Base-by-base conservation (phyloP, 2,888 invertebrate genomes). In the Pristionchus fissidentatus region DNA sequence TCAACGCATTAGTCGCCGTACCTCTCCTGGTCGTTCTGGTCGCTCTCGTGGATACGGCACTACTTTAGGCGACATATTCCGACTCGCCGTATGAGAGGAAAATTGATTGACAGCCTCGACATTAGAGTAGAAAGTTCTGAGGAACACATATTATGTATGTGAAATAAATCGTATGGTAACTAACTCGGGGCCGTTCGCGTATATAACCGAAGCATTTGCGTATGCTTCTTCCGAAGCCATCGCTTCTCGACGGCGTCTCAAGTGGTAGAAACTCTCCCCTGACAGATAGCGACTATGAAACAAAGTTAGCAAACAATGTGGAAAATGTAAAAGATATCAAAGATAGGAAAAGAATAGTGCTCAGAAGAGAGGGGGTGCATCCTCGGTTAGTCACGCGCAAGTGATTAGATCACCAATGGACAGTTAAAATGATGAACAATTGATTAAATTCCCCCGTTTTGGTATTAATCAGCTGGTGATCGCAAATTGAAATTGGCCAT, bases 21-120 rank as follows among this genome's bases (percentile, higher is more conserved):
- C 87, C 79, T 88, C 88, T 46, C 88, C 88, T 15, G 88, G 75
- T 57, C 84, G 79, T 84, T 88, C 88, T 0, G 88, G 88, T 38
- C 81, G 29, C 78, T 88, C 57, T 3, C 57, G 57, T n/a, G 60
- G 57, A 60, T 80, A 80, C 22, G 57, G 57, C 15, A 80, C 80
- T 2, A 60, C 32, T 38, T 29, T 66, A 32, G 60, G 60, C 10
- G 60, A 60, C 32, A 13, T 60, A 32, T 60, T 60, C 29, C 32
- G 32, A 32, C 29, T 1, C 4, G 66, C 66, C 38, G 22, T 22
- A 38, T 66, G 66, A 7, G 35, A 22, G 10, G 66, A 66, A 66
- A 43, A 46, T 26, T 46, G 26, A 73, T 73, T 73, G 26, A 73
- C 43, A 19, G 43, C 73, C 32, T 73, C 73, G 26, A 73, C 26